Conservation (phyloP, 2,888 invertebrate species). For the Prosapia bicincta region DNA sequence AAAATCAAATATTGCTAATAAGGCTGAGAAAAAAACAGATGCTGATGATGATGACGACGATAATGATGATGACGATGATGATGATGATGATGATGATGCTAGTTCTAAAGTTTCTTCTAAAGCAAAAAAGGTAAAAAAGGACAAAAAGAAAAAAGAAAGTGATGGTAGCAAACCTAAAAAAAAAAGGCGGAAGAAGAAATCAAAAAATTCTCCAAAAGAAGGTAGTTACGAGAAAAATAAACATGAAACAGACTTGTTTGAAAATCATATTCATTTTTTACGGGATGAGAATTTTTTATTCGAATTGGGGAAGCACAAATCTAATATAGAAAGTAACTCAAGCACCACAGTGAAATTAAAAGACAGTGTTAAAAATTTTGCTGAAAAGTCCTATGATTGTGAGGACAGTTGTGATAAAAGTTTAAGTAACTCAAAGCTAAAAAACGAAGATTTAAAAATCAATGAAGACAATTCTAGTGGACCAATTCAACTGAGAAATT, state of each 20-base stretch:
- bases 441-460: background rate
- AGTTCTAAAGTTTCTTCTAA: background rate
- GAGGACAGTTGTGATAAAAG: background rate
- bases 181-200: conserved; percentile 5
- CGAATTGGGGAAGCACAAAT: background rate
- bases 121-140: background rate
- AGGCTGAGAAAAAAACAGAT: background rate
- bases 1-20: background rate
- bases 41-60: no score
- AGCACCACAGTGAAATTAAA: no score
- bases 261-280: conserved; percentile 4
- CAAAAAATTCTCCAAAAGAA: conserved; percentile 11
- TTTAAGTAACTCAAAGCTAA: background rate
- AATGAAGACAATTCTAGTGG: background rate
- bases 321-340: background rate
- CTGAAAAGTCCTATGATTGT: background rate
- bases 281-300: conserved; percentile 5
- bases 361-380: background rate
- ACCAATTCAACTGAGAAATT: background rate
- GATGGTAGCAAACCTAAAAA: background rate
- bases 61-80: no score
- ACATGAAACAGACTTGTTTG: conserved; percentile 11
- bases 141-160: background rate
- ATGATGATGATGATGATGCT: background rate
- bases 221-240: background rate